These are phyloP conservation scores for Cerastis rubricosa DNA, from an alignment of 2,888 invertebrate genomes.

Conservation along the genomic window DNA sequence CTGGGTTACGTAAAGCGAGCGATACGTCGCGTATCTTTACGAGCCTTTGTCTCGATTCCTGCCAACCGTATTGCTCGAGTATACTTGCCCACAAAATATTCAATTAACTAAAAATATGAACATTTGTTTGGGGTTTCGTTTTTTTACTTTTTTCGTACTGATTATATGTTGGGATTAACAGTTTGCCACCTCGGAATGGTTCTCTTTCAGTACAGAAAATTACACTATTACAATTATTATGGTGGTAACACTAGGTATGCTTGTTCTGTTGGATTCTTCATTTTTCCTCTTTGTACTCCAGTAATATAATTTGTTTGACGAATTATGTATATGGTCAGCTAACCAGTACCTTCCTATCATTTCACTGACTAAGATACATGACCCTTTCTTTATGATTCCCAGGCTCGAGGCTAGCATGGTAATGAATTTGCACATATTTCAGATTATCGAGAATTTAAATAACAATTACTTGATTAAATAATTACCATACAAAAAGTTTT, in stretches of 20 bases:
- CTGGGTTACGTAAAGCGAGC: slow-evolving; percentile 72
- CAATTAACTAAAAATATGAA: slow-evolving; percentile 40
- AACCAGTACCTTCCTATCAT: neutral
- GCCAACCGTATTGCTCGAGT: slow-evolving; percentile 76
- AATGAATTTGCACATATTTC: slow-evolving; percentile 44
- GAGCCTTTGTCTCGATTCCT: slow-evolving; percentile 87
- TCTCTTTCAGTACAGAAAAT: neutral
- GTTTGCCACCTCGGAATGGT: neutral
- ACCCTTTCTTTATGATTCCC: slow-evolving; percentile 39
- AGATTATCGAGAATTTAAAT: slow-evolving; percentile 33
- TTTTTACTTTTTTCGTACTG: neutral
- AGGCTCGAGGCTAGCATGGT: slow-evolving; percentile 24
- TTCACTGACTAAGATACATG: neutral
- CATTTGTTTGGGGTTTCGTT: slow-evolving; percentile 12
- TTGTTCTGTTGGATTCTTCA: neutral
- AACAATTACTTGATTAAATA: slow-evolving; percentile 51
- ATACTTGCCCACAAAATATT: slow-evolving; percentile 64
- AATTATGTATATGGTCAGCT: neutral
- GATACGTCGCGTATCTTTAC: slow-evolving; percentile 84
- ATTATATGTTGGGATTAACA: slow-evolving; percentile 23
- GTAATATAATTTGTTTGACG: neutral
- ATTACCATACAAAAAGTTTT: slow-evolving; percentile 45
- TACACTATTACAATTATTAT: neutral
- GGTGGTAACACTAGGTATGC: neutral
- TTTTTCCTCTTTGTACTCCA: neutral